Conservation (phyloP, 1,140 invertebrate genomes). For the Scaptomyza montana region DNA sequence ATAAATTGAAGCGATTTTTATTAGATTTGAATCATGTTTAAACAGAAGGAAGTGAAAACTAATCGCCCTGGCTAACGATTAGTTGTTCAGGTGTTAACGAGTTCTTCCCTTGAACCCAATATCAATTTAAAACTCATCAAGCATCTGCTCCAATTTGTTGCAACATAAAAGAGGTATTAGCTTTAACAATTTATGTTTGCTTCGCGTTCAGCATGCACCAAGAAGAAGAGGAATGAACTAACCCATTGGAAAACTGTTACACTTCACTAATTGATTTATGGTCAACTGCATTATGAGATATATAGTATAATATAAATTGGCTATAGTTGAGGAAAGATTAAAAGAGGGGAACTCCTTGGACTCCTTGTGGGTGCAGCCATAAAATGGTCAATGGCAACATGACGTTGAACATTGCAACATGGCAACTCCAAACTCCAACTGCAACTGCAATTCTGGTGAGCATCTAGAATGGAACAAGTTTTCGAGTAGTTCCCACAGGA, state of each 20-base stretch:
- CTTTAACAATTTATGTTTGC: slow-evolving; percentile 60
- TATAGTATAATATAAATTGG: slow-evolving; percentile 33
- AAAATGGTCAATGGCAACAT: slow-evolving; percentile 43
- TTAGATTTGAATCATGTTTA: not conserved
- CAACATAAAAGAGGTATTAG: slow-evolving; percentile 66
- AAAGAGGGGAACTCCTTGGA: slow-evolving; percentile 10
- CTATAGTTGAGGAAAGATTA: slow-evolving; percentile 16
- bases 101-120: slow-evolving; percentile 52
- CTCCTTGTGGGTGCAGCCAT: slow-evolving; percentile 40
- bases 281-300: slow-evolving; percentile 45
- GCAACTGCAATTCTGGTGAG: slow-evolving; percentile 3
- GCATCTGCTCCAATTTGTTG: slow-evolving; percentile 56
- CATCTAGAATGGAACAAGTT: slow-evolving; percentile 58
- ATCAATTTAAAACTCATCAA: slow-evolving; percentile 37
- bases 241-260: slow-evolving; percentile 53
- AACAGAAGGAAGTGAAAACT: not conserved
- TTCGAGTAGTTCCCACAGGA: slow-evolving; percentile 73
- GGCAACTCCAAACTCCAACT: slow-evolving; percentile 5
- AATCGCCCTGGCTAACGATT: not conserved
- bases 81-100: slow-evolving; percentile 34
- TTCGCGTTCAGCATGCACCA: slow-evolving; percentile 52
- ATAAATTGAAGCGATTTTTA: slow-evolving; percentile 41
- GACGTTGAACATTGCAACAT: slow-evolving; percentile 33
- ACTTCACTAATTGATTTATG: slow-evolving; percentile 75
- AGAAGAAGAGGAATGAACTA: not conserved